Base-by-base conservation (phyloP, 1,140 invertebrate genomes). In the Drosophila tropicalis region DNA sequence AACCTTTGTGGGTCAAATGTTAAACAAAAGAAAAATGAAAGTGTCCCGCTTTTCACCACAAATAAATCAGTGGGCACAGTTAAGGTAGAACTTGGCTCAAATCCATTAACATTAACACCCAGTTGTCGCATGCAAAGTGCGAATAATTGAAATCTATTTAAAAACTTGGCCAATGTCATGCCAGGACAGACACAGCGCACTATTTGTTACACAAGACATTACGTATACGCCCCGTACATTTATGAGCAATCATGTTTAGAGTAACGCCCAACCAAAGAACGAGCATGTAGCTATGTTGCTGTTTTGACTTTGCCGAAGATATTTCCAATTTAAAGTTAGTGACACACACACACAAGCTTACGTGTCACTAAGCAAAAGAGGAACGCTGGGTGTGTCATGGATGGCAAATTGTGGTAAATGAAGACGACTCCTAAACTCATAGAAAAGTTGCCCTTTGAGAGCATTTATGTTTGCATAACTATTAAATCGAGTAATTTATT, bases 211-310 rank as follows among this genome's bases (percentile, higher is more conserved):
- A 62, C 75, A 81, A 5, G 76, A 72, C 83, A 89, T 89, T 89
- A 89, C 84, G 84, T 89, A 89, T 89, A 89, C 84, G 84, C 84
- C 84, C 84, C 34, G 62, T 84, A 89, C 83, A 86, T 86, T 86
- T 86, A 86, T 86, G 83, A 79, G 79, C 83, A 83, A 86, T 87
- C 84, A 86, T 87, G 76, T 86, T 86, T 83, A 86, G 69, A 47
- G 71, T 67, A 9, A 47, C 70, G 6, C 67, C 19, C 19, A n/a
- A 41, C 29, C 29, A 29, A 29, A 29, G 29, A 5, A 29, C 29
- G 29, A 29, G 5, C 29, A 29, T 29, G 29, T 29, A 6, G 29
- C 29, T 29, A 29, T 29, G 29, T 29, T 29, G 29, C 5, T 29
- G 29, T 29, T 29, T 29, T 29, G 29, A 17, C 39, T 25, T 5